Evolutionary conservation across 2,797 vertebrate genomes (phyloP), one percentile per base, ranked within the genome.

Genomic region (Tenualosa thibaudeaui): DNA sequence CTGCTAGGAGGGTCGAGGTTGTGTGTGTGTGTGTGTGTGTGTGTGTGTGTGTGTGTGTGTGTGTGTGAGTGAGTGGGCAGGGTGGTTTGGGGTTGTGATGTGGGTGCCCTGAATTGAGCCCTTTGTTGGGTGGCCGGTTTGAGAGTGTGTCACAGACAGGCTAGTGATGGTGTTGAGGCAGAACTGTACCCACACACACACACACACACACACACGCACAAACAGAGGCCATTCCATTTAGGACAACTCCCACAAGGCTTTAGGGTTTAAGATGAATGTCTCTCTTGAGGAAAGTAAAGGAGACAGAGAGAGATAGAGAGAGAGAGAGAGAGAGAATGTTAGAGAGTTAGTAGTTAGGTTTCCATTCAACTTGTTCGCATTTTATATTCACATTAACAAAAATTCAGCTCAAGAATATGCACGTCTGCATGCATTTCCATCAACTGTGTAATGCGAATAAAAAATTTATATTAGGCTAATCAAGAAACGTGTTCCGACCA

Each of bases 121-220:
- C 93, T 93, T 95, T 95, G 94, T 95, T 89, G 90, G 68, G 54
- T 86, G 90, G 91, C 92, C 86, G 90, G 93, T 94, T 93, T 91
- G 86, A 93, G 93, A 90, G 85, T 92, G 91, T 92, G 92, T 94
- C 91, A 94, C 88, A 89, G 86, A 90, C 37, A 83, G 87, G 87
- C 90, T 78, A 91, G 81, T 84, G 91, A 91, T 82, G 85, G 91
- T 93, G 94, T 93, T 89, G 92, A 95, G 93, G 93, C 93, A 93
- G 91, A 81, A 65, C 60, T 12, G 8, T n/a, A 24, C 60, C 12
- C 60, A 12, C 60, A 26, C 7, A 65, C 26, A 40, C 65, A 17
- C 65, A 71, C 65, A 17, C 65, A 37, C 65, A 17, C 65, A 71
- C 65, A 17, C 65, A 71, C 65, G 15, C 65, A 37, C 65, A 17